Conservation (phyloP, 2,797 vertebrate species). For the Brotula barbata region DNA sequence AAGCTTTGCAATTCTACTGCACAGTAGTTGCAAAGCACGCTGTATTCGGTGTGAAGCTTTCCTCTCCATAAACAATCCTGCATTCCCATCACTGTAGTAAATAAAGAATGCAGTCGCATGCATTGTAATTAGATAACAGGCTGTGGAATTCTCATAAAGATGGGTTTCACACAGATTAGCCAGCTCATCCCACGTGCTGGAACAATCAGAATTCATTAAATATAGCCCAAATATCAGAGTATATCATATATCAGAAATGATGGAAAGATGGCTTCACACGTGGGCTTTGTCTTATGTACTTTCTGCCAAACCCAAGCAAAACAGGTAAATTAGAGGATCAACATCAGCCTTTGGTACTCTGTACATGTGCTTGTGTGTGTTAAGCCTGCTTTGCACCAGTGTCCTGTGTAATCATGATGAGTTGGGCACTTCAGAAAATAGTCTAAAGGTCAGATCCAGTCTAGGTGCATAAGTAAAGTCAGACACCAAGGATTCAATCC, state of each 20-base stretch:
- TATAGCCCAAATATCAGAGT: no score
- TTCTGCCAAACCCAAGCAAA: slow-evolving; percentile 10
- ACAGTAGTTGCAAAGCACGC: not conserved
- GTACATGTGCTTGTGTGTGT: not conserved
- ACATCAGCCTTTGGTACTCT: no score
- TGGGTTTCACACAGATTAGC: slow-evolving; percentile 16
- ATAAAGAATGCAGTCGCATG: slow-evolving; percentile 9
- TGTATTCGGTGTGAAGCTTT: not conserved
- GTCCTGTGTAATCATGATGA: not conserved
- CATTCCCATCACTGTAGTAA: slow-evolving; percentile 18
- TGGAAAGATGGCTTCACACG: not conserved
- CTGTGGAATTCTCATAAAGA: slow-evolving; percentile 27
- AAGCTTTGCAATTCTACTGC: not conserved
- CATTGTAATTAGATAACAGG: slow-evolving; percentile 9
- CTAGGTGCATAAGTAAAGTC: no score
- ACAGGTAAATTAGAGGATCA: not conserved
- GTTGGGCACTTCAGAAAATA: no score
- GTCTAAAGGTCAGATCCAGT: no score
- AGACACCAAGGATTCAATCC: no score
- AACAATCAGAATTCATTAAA: not conserved
- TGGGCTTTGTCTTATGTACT: not conserved
- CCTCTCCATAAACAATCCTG: not conserved
- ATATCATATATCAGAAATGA: no score
- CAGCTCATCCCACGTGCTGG: slow-evolving; percentile 6
- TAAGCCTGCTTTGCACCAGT: not conserved